Base-by-base conservation (phyloP, 2,888 invertebrate species). In the Buathra laborator region DNA sequence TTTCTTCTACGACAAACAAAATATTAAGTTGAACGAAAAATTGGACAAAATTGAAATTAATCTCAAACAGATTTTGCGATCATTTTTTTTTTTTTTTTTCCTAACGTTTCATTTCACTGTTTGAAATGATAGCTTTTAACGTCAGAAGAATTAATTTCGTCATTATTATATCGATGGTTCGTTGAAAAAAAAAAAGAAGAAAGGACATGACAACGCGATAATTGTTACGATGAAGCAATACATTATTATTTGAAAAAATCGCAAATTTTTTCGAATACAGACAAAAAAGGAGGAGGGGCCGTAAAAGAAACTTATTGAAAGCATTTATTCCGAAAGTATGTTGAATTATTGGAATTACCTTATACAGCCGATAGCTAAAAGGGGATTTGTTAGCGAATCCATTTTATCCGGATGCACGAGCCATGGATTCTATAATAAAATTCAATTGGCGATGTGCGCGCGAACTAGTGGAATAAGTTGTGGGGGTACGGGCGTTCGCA, bases 391-490 rank as follows among this genome's bases (percentile, higher is more conserved):
- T 56, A 56, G 56, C 56, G 43, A 56, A 72, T 56, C 43, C 56
- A 72, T 56, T 72, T 59, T 12, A 43, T 56, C 56, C 43, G 56
- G 56, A 56, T 19, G 53, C 56, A 19, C 56, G 56, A 19, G 56
- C 56, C 59, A 4, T 64, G 48, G 64, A 44, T 70, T 62, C 64
- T 70, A 71, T 71, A 68, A 75, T 81, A 78, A 79, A 81, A 71
- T 81, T 79, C 78, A 71, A 81, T 81, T 74, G 84, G 75, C 78
- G 24, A 75, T 78, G 70, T 48, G 81, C 59, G 77, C 43, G 74
- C 74, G 74, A 81, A 75, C 81, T 70, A 70, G 75, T 70, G 46
- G 46, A 51, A 81, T 68, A 84, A 84, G 74, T 81, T 84, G 80
- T 51, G 81, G 74, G 71, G 56, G 77, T 32, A 44, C 66, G 53